phyloP scores from a whole-genome alignment of 2,888 invertebrate genomes.

The Monopis laevigella region DNA sequence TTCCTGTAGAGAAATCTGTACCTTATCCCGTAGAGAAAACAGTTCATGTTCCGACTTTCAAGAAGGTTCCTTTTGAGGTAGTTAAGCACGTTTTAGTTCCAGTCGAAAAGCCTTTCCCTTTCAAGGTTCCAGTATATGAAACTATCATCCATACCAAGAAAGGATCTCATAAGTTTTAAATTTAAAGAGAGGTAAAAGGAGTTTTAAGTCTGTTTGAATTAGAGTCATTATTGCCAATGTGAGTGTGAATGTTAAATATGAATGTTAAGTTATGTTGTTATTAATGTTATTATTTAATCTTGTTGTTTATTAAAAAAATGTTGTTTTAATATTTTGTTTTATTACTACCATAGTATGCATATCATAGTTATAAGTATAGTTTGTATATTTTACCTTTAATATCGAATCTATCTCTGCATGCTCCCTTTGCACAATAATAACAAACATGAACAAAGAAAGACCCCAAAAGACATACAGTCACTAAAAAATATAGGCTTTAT shows the following conservation, averaged over 20 bases:
- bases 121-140: conserved; percentile 77
- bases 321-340: too few species aligned
- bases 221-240: conserved; percentile 17
- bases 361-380: too few species aligned
- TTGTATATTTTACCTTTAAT: too few species aligned
- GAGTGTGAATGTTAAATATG: conserved; percentile 22
- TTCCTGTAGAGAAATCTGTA: conserved; percentile 77
- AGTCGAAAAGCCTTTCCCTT: conserved; percentile 74
- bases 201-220: too few species aligned
- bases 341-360: too few species aligned
- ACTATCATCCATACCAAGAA: conserved; percentile 77
- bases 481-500: too few species aligned
- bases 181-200: conserved; percentile 6
- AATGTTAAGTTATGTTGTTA: conserved; percentile 9
- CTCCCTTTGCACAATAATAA: too few species aligned
- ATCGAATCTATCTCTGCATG: too few species aligned
- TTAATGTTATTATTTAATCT: conserved; percentile 9
- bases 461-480: too few species aligned
- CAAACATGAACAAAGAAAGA: too few species aligned
- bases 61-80: conserved; percentile 74
- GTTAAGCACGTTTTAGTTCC: conserved; percentile 75
- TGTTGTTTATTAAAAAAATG: background rate
- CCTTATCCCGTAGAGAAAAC: conserved; percentile 75
- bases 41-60: conserved; percentile 72
- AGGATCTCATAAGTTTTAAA: conserved; percentile 50